Conservation (phyloP, 2,888 invertebrate genomes). For the Margaritifera margaritifera region DNA sequence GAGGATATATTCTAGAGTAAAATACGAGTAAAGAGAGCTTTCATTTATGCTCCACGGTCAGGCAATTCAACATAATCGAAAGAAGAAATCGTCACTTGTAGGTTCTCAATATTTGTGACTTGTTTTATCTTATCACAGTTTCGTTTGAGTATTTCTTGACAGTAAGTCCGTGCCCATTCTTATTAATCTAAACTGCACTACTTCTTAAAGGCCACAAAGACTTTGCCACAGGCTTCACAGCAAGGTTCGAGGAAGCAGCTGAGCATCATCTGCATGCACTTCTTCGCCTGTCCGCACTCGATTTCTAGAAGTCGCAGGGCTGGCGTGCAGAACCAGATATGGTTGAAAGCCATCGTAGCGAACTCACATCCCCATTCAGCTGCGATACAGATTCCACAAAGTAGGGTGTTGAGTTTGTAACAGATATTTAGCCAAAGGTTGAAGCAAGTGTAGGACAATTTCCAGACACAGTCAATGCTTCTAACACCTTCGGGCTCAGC, state of each 20-base stretch:
- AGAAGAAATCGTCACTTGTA: too few relatives aligned
- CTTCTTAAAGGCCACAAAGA: conserved; percentile 29
- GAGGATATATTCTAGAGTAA: too few relatives aligned
- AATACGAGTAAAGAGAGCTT: too few relatives aligned
- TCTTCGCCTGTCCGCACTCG: conserved; percentile 62
- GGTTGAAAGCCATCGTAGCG: conserved; percentile 76
- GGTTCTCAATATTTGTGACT: too few relatives aligned
- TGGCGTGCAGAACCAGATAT: conserved; percentile 84
- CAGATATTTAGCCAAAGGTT: conserved; percentile 80
- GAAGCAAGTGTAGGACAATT: conserved; percentile 79
- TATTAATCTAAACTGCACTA: neutral
- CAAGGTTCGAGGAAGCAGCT: conserved; percentile 22
- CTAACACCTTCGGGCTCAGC: conserved; percentile 65
- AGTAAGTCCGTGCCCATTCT: too few relatives aligned
- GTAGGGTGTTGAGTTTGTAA: conserved; percentile 81
- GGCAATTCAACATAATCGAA: too few relatives aligned
- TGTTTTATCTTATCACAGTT: too few relatives aligned
- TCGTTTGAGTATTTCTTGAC: too few relatives aligned
- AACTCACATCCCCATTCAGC: conserved; percentile 75
- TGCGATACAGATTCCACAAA: conserved; percentile 82
- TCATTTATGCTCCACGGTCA: too few relatives aligned
- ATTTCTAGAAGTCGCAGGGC: conserved; percentile 80
- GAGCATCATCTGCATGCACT: conserved; percentile 19
- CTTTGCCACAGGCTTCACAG: conserved; percentile 19
- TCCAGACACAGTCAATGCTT: conserved; percentile 81